Base-by-base conservation (phyloP, 2,888 invertebrate species). In the Iselma pallidipennis region DNA sequence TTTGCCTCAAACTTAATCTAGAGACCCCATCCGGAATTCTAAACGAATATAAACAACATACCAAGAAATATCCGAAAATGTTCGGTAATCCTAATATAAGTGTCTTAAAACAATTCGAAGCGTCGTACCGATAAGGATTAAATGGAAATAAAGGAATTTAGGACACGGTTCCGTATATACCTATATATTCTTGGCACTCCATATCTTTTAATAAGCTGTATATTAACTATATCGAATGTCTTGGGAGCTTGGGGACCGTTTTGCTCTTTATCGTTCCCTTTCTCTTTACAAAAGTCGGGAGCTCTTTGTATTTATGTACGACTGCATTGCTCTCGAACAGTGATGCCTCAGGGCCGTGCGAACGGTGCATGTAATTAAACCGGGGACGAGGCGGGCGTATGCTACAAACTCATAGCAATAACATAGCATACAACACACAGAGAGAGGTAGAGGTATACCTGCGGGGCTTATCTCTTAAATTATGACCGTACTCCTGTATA, bases 331-430 rank as follows among this genome's bases (percentile, higher is more conserved):
- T n/a, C n/a, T n/a, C n/a, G 49, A 55, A 57, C 55, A 61, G 45
- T 52, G 33, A 52, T 49, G 61, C 63, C 65, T 33, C 56, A 25
- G 59, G 66, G 59, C 65, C 58, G 21, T 45, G 16, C 45, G 66
- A 65, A 62, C 68, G 66, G 68, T 63, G 68, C 66, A 66, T 66
- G 66, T 68, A 68, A 68, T 68, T 68, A 68, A 68, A 68, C 65
- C 55, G 54, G 55, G 48, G 53, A 52, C 60, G 54, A 51, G 45
- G 25, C 48, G 25, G 53, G 60, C 57, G 12, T 29, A 12, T 29
- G 14, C 33, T n/a, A 5, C 21, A 45, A 21, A 45, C 25, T 25
- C 25, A 3, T 6, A 25, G 21, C 45, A 21, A 19, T 25, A n/a
- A n/a, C n/a, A n/a, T n/a, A n/a, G n/a, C n/a, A 25, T 25, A 25